Evolutionary conservation across 2,797 vertebrate genomes (phyloP), one percentile per base, ranked within the genome.

Genomic region (Etheostoma nigrum): DNA sequence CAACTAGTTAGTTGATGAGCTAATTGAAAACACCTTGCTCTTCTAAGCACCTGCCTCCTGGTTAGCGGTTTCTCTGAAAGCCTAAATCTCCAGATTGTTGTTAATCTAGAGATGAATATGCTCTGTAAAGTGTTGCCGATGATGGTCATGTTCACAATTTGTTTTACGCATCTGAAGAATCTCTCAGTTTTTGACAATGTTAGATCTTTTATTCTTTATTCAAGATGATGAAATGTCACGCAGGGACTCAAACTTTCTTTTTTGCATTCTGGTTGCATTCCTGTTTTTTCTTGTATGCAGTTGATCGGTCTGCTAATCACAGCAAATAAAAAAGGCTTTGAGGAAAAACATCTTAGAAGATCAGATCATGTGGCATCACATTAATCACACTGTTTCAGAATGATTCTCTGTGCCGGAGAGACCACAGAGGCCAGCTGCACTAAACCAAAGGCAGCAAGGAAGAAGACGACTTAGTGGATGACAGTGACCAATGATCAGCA

Each of bases 401-500:
- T 70, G 65, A 72, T 69, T 74, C 51, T 66, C 72, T 64, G 33
- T 59, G 82, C 59, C 66, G 64, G 70, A 67, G 47, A 81, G 68
- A 81, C 73, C 82, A 81, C 81, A 49, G 71, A 57, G 76, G 83
- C 79, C 48, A 72, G 59, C 13, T 45, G 83, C 67, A 72, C 74
- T 63, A 67, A 86, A 83, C 81, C 76, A 88, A 86, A 86, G 59
- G 67, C 72, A 69, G 64, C 1, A n/a, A 59, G 76, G 78, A 81
- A 79, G 81, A 81, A 81, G 74, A 79, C 70, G 85, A 85, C 72
- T 84, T 72, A 61, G 67, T 40, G 82, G 80, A 70, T 85, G 89
- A 91, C 91, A 91, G 84, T 89, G 90, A 92, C 86, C 89, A 89
- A 86, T 67, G 86, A 82, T 79, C 79, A 67, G 51, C 25, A 15